phyloP scores from a whole-genome alignment of 2,888 invertebrate genomes.

The Subacronicta megacephala region DNA sequence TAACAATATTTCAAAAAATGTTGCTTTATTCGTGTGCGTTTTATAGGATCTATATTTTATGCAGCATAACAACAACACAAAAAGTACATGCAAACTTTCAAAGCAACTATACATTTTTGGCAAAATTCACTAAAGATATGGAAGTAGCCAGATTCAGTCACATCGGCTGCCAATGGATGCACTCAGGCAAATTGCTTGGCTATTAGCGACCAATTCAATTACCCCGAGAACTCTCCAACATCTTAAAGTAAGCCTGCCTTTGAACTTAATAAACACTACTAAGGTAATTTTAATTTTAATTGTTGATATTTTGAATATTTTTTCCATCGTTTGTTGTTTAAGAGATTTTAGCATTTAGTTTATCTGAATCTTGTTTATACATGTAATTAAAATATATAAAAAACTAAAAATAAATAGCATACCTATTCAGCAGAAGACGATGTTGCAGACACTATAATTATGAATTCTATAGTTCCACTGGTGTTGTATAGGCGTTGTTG shows the following conservation, averaged over 20 bases:
- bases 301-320: neutral
- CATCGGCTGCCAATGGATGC: constrained; percentile 45
- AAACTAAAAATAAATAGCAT: too few relatives aligned
- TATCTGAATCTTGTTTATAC: too few relatives aligned
- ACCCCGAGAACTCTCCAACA: constrained; percentile 30
- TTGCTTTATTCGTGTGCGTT: constrained; percentile 14
- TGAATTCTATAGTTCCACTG: too few relatives aligned
- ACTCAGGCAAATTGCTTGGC: constrained; percentile 61
- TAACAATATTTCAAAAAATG: constrained; percentile 23
- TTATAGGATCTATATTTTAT: too few relatives aligned
- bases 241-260: constrained; percentile 38
- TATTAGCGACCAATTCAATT: constrained; percentile 62
- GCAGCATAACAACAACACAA: too few relatives aligned
- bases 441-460: too few relatives aligned
- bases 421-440: too few relatives aligned
- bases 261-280: constrained; percentile 36
- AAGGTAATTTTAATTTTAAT: constrained; percentile 19
- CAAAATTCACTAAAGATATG: constrained; percentile 6
- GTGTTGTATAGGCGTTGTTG: too few relatives aligned
- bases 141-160: constrained; percentile 28
- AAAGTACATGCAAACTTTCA: neutral
- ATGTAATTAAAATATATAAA: too few relatives aligned
- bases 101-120: constrained; percentile 9
- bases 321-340: neutral
- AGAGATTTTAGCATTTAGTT: too few relatives aligned